A percentile compares a stretch with the other conserved stretches of the same genome.
Evolutionary conservation across 2,113 vertebrate genomes (phyloP).

Genomic region (Nesoenas mayeri): DNA sequence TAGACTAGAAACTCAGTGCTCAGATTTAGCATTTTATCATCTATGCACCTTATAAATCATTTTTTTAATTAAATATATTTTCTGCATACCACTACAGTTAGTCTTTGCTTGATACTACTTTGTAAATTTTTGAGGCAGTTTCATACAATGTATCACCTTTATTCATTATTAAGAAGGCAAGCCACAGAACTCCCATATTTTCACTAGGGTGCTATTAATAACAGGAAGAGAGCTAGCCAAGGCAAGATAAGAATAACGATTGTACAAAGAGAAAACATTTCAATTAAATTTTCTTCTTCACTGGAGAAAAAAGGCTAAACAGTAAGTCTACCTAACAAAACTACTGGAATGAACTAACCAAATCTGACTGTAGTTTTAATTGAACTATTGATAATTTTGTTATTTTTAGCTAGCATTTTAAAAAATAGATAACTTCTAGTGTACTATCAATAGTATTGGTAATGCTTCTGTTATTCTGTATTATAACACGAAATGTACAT

Average conservation of each 20-base stretch:
- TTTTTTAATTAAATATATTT: conserved; percentile 42
- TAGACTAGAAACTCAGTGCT: neutral
- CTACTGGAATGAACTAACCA: neutral
- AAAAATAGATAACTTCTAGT: neutral
- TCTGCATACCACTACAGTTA: conserved; percentile 56
- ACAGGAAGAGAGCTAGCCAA: neutral
- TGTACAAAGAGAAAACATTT: neutral
- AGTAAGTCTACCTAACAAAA: neutral
- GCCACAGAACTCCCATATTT: conserved; percentile 53
- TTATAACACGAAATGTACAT: neutral
- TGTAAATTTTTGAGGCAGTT: conserved; percentile 72
- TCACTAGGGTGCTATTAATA: conserved; percentile 55
- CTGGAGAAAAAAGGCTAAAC: neutral
- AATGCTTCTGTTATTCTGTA: neutral
- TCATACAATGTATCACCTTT: conserved; percentile 71
- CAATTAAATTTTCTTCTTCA: conserved; percentile 10
- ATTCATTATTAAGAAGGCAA: conserved; percentile 74
- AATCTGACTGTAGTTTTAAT: neutral
- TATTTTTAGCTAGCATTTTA: neutral
- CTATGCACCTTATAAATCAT: conserved; percentile 25
- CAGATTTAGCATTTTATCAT: conserved; percentile 39
- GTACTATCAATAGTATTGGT: neutral
- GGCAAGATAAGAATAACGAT: neutral
- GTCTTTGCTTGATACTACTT: conserved; percentile 62
- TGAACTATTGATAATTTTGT: neutral